These are phyloP conservation scores for Blennius ocellaris DNA, from an alignment of 2,113 vertebrate genomes.

Conservation along the genomic window DNA sequence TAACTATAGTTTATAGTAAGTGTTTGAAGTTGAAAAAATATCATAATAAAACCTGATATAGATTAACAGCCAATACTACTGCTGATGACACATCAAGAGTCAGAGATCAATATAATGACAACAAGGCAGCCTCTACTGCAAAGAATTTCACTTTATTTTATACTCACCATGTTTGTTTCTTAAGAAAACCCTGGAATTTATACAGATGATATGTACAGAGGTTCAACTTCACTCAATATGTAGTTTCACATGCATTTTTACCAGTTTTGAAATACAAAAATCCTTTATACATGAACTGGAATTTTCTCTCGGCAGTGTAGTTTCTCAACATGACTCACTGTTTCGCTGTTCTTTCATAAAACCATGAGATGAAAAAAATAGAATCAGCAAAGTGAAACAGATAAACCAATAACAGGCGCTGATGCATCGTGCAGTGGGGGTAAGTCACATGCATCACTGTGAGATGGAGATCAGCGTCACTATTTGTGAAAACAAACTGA, in stretches of 20 bases:
- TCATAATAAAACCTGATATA: no score
- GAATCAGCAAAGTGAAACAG: not conserved
- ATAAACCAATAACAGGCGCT: not conserved
- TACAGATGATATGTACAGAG: conserved; percentile 88
- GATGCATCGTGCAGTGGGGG: not conserved
- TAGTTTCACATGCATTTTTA: conserved; percentile 85
- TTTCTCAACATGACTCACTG: conserved; percentile 48
- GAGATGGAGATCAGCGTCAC: conserved; percentile 20
- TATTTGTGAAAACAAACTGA: not conserved
- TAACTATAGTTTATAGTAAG: no score
- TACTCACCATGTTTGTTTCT: conserved; percentile 42
- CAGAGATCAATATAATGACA: not conserved
- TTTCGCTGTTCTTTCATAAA: conserved; percentile 32
- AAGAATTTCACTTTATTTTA: conserved; percentile 76
- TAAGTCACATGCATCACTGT: not conserved
- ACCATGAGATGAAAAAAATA: not conserved
- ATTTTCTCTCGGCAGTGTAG: conserved; percentile 72
- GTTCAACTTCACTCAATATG: conserved; percentile 63
- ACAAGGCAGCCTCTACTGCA: conserved; percentile 42
- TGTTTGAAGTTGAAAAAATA: no score
- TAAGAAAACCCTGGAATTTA: conserved; percentile 86
- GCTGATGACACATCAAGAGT: not conserved
- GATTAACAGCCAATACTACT: no score
- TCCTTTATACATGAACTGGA: conserved; percentile 77
- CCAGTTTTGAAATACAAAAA: conserved; percentile 80